Evolutionary conservation across 2,888 invertebrate species (phyloP).

Genomic region (Dermolepida albohirtum): DNA sequence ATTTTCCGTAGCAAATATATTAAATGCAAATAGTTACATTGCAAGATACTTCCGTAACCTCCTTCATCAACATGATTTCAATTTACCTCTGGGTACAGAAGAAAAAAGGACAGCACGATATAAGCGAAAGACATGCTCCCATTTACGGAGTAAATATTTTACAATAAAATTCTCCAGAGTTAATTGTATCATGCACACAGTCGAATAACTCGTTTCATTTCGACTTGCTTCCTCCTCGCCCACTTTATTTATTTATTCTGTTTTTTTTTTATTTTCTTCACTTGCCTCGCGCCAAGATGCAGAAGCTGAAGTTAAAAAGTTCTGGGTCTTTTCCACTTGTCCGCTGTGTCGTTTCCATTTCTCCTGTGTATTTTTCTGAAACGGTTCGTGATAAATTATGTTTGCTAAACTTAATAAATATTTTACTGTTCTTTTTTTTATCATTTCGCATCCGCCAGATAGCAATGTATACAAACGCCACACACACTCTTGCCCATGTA

Average conservation of each 20-base stretch:
- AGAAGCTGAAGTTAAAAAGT: not conserved
- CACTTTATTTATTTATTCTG: not conserved
- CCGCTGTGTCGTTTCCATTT: constrained; percentile 29
- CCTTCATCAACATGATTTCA: constrained; percentile 11
- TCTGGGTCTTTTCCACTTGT: constrained; percentile 15
- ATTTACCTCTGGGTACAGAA: constrained; percentile 1
- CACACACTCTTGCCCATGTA: constrained; percentile 6
- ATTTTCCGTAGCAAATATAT: no score
- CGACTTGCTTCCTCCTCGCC: constrained; percentile 10
- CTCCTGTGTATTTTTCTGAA: constrained; percentile 37
- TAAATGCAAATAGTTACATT: constrained; percentile 23
- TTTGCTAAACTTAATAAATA: constrained; percentile 39
- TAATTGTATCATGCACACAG: constrained; percentile 27
- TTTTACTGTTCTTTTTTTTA: constrained; percentile 39
- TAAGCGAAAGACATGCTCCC: constrained; percentile 27
- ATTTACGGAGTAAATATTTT: constrained; percentile 34
- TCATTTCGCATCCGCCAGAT: constrained; percentile 31
- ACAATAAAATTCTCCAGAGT: constrained; percentile 30
- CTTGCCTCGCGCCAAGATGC: constrained; percentile 10
- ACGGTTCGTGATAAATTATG: constrained; percentile 37
- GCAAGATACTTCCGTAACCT: not conserved
- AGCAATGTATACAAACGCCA: constrained; percentile 13
- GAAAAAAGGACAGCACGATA: constrained; percentile 4
- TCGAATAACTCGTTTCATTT: constrained; percentile 21
- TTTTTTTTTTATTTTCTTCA: constrained; percentile 33